A percentile compares a stretch with the other conserved stretches of the same genome.
Conservation (phyloP, 1,140 invertebrate genomes). For the honey bee (Apis mellifera) region Amel_HAv3.1 CM009938.2:12120001-12120500, state of each 20-base stretch:
- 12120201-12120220: slow-evolving; percentile 70
- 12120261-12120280: slow-evolving; percentile 36
- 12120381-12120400: slow-evolving; percentile 58
- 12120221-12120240: slow-evolving; percentile 26
- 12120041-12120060: no score
- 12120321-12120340: slow-evolving; percentile 32
- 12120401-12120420: slow-evolving; percentile 77
- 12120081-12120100: slow-evolving; percentile 73
- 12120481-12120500: slow-evolving; percentile 46
- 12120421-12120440: slow-evolving; percentile 78
- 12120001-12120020: neutral
- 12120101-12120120: slow-evolving; percentile 69
- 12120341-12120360: slow-evolving; percentile 36
- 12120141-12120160: slow-evolving; percentile 78
- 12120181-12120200: slow-evolving; percentile 80
- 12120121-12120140: slow-evolving; percentile 80
- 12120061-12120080: slow-evolving; percentile 12
- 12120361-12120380: slow-evolving; percentile 48
- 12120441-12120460: slow-evolving; percentile 75
- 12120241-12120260: slow-evolving; percentile 34
- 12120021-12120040: no score
- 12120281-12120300: slow-evolving; percentile 24
- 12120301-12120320: slow-evolving; percentile 15
- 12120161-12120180: slow-evolving; percentile 75
- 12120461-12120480: slow-evolving; percentile 78